These are phyloP conservation scores for Nylanderia fulva DNA, from an alignment of 1,140 invertebrate species.

Conservation along the genomic window DNA sequence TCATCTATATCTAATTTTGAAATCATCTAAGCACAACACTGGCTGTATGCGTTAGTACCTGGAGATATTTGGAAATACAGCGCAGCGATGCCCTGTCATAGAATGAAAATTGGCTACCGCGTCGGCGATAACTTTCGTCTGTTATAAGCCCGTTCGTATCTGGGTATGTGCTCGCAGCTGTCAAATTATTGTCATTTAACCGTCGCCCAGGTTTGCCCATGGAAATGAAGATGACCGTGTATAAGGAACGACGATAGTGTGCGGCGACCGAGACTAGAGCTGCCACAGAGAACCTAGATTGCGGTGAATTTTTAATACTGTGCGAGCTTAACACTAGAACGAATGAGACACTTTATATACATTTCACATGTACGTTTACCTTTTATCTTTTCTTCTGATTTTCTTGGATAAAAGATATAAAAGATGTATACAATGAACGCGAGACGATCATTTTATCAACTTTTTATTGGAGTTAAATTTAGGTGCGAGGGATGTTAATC, in stretches of 20 bases:
- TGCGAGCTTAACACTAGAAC: conserved; percentile 27
- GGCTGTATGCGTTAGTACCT: conserved; percentile 12
- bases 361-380: conserved; percentile 32
- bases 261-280: background rate
- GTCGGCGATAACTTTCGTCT: conserved; percentile 68
- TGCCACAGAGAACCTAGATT: conserved; percentile 22
- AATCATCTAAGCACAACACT: no score
- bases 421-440: no score
- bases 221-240: conserved; percentile 49
- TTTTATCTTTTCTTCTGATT: conserved; percentile 1
- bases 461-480: background rate
- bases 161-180: conserved; percentile 43
- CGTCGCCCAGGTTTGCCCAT: conserved; percentile 31
- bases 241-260: conserved; percentile 47
- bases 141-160: conserved; percentile 28
- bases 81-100: conserved; percentile 56
- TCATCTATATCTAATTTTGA: no score
- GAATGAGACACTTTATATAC: conserved; percentile 19
- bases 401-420: background rate
- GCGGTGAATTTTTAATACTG: conserved; percentile 53
- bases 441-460: background rate
- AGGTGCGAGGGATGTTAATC: background rate
- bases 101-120: conserved; percentile 69
- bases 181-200: conserved; percentile 70
- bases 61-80: conserved; percentile 43